Conservation (phyloP, 92 coral and sea anemone genomes). For the Palythoa heliodiscus region DNA sequence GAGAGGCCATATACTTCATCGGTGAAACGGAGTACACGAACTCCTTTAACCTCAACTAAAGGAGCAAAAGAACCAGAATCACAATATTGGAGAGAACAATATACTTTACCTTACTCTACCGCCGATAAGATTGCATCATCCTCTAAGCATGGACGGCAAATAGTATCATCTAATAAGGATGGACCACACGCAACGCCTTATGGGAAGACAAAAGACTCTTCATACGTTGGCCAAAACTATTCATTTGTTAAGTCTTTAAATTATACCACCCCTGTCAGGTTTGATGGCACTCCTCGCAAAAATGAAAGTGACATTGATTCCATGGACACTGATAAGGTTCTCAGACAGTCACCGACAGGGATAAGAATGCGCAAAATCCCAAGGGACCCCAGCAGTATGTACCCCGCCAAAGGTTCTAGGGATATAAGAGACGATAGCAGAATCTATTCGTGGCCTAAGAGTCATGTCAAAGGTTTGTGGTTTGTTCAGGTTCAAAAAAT, state of each 20-base stretch:
- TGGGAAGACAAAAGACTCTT: conserved; percentile 17
- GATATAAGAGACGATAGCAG: conserved; percentile 6
- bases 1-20: background rate
- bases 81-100: background rate
- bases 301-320: conserved; percentile 81
- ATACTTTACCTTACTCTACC: conserved; percentile 4
- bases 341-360: conserved; percentile 96
- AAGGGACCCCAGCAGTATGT: conserved; percentile 83
- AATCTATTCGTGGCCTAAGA: background rate
- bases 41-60: background rate
- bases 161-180: background rate
- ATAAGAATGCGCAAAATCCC: conserved; percentile 85
- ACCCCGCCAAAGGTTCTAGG: conserved; percentile 52
- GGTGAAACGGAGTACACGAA: background rate
- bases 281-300: conserved; percentile 38
- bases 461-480: conserved; percentile 31
- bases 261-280: conserved; percentile 30
- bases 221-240: conserved; percentile 4
- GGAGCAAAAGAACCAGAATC: background rate
- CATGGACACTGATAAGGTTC: conserved; percentile 84
- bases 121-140: background rate
- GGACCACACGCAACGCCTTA: background rate
- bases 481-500: background rate
- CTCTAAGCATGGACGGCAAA: background rate
- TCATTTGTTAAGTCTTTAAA: conserved; percentile 47